phyloP scores from a whole-genome alignment of 2,888 invertebrate species.

The Creontiades dilutus region DNA sequence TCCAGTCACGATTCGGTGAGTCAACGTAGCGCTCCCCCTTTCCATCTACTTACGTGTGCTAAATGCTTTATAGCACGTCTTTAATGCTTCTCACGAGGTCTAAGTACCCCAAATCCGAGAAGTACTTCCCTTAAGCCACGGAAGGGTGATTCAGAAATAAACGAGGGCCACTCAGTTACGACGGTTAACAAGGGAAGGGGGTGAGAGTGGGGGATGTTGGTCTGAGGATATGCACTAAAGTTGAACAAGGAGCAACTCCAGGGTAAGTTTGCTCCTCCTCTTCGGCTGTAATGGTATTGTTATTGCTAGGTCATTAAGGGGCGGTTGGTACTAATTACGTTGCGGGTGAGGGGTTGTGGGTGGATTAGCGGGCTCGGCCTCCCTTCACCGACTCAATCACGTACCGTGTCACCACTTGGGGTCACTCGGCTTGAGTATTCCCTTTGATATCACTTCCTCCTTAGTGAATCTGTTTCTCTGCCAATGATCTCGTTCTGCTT shows the following conservation, averaged over 20 bases:
- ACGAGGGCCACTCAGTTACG: constrained; percentile 63
- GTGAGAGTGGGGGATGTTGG: background rate
- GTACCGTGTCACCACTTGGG: constrained; percentile 66
- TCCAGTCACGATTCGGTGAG: constrained; percentile 43
- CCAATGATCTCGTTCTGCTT: constrained; percentile 16
- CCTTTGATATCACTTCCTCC: constrained; percentile 54
- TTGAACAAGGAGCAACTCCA: constrained; percentile 63
- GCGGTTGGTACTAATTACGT: constrained; percentile 71
- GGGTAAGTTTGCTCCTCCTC: constrained; percentile 47
- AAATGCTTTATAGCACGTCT: constrained; percentile 61
- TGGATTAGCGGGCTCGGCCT: constrained; percentile 69
- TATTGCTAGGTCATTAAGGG: constrained; percentile 70
- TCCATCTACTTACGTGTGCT: constrained; percentile 43
- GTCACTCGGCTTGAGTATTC: constrained; percentile 56
- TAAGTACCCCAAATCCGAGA: constrained; percentile 64
- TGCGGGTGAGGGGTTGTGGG: constrained; percentile 69
- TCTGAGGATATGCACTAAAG: constrained; percentile 61
- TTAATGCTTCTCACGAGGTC: constrained; percentile 56
- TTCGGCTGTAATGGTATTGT: constrained; percentile 67
- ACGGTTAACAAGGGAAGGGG: constrained; percentile 28
- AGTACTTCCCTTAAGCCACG: constrained; percentile 21
- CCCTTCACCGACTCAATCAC: constrained; percentile 64
- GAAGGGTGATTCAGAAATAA: constrained; percentile 53
- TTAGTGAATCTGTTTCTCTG: constrained; percentile 32
- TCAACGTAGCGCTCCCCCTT: background rate